Conservation (phyloP, 2,888 invertebrate species). For the Sinopyrophorus schimmeli region DNA sequence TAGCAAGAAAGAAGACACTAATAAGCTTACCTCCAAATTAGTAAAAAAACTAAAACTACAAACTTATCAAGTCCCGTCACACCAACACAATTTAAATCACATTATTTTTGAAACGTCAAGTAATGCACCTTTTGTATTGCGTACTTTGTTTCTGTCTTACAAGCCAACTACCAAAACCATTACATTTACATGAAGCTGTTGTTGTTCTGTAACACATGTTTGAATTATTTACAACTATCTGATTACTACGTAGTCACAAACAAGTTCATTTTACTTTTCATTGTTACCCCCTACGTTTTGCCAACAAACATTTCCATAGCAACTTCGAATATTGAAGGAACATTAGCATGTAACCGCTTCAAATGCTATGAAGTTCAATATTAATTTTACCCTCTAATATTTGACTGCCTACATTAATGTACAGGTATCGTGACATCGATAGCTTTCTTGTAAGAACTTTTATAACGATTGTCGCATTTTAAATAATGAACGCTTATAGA, state of each 20-base stretch:
- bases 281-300: conserved; percentile 19
- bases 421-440: conserved; percentile 1
- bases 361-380: neutral
- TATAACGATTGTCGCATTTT: too few species aligned
- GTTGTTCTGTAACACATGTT: conserved; percentile 10
- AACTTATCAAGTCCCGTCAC: conserved; percentile 16
- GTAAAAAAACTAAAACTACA: conserved; percentile 10
- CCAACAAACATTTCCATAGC: conserved; percentile 34
- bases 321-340: conserved; percentile 8
- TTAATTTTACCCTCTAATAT: conserved; percentile 4
- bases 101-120: conserved; percentile 21
- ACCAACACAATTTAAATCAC: conserved; percentile 18
- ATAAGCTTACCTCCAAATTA: conserved; percentile 10
- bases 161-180: conserved; percentile 12
- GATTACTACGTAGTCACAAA: conserved; percentile 28
- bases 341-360: neutral
- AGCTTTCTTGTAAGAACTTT: neutral
- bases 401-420: conserved; percentile 1
- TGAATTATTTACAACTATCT: conserved; percentile 21
- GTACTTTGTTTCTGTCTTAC: conserved; percentile 18
- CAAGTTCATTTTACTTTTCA: conserved; percentile 31
- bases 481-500: too few species aligned
- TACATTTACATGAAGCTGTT: conserved; percentile 6
- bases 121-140: conserved; percentile 12
- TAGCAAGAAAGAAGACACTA: too few species aligned